Percentiles rank a stretch among this genome's conserved stretches.
These are phyloP conservation scores for Catagonus wagneri DNA, from an alignment of 2,113 vertebrate genomes.

Conservation along the genomic window DNA sequence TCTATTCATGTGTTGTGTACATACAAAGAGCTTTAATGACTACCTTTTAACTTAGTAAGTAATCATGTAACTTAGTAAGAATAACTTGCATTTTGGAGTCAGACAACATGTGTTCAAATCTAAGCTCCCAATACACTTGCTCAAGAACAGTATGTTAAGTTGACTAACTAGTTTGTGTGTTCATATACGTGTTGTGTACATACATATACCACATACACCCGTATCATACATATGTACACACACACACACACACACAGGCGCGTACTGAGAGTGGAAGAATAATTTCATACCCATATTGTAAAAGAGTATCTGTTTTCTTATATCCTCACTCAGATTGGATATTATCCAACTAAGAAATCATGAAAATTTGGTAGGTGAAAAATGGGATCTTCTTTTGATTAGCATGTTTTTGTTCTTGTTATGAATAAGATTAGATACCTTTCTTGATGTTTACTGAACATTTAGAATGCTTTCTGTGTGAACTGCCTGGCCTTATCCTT, in stretches of 20 bases:
- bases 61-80: not conserved
- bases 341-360: conserved; percentile 5
- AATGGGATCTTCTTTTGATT: not conserved
- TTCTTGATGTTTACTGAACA: conserved; percentile 25
- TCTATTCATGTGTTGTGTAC: not conserved
- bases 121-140: not conserved
- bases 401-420: conserved; percentile 13
- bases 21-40: not conserved
- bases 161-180: not conserved
- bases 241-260: not conserved
- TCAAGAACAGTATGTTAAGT: not conserved
- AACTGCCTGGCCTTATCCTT: not conserved
- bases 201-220: not conserved
- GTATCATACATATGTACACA: not conserved
- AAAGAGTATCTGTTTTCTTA: not conserved
- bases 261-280: not conserved
- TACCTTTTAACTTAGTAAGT: not conserved
- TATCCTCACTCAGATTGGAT: not conserved
- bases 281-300: not conserved
- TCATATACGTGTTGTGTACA: not conserved
- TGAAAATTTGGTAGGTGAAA: not conserved
- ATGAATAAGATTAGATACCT: not conserved
- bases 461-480: not conserved
- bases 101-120: not conserved
- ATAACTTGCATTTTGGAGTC: conserved; percentile 38